Percentiles rank a stretch among this genome's conserved stretches.
Evolutionary conservation across 2,113 vertebrate genomes (phyloP).

Genomic region (Bagarius yarrelli): DNA sequence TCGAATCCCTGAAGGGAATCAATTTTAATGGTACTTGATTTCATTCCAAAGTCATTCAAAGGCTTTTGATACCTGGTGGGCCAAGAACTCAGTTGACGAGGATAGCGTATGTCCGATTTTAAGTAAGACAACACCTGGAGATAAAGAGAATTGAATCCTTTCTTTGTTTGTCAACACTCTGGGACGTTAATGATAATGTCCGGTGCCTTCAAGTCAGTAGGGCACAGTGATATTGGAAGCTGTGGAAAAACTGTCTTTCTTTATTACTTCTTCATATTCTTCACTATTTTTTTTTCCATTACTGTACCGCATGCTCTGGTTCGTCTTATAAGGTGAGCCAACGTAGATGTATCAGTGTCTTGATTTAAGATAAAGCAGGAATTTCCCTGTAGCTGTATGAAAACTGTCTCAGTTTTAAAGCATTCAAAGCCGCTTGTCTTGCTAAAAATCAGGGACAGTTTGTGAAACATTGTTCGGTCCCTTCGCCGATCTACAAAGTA

Average conservation of each 20-base stretch:
- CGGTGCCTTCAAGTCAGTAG: conserved; percentile 13
- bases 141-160: neutral
- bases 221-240: conserved; percentile 33
- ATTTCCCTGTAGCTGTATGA: conserved; percentile 32
- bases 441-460: conserved; percentile 32
- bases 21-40: conserved; percentile 46
- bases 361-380: conserved; percentile 24
- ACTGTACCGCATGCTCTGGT: conserved; percentile 33
- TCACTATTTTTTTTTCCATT: conserved; percentile 20
- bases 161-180: conserved; percentile 15
- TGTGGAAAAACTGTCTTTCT: conserved; percentile 42
- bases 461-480: conserved; percentile 34
- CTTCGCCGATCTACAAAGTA: conserved; percentile 37
- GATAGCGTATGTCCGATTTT: conserved; percentile 74
- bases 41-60: conserved; percentile 74
- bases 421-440: conserved; percentile 15
- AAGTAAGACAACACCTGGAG: conserved; percentile 74
- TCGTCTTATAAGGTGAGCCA: conserved; percentile 46
- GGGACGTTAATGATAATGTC: conserved; percentile 23
- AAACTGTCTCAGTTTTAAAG: conserved; percentile 23
- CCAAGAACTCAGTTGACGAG: conserved; percentile 77
- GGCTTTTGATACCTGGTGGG: conserved; percentile 79
- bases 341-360: conserved; percentile 20
- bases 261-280: conserved; percentile 37
- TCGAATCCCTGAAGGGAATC: neutral